phyloP scores from a whole-genome alignment of 1,140 invertebrate genomes.

The Eufriesea mexicana region DNA sequence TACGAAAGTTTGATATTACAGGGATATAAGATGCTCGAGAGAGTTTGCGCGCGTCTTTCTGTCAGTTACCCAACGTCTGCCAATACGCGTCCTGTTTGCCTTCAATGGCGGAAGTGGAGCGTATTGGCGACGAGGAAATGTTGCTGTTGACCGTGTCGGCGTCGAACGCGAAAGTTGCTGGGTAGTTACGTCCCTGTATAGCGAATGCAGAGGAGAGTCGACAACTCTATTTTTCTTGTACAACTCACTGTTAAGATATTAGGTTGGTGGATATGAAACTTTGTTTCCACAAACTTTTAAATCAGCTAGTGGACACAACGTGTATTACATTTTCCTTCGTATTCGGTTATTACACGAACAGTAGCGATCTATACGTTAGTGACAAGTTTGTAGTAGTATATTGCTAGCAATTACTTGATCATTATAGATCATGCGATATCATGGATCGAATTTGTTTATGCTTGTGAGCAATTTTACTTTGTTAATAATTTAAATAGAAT shows the following conservation, averaged over 20 bases:
- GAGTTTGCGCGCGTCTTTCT: conserved; percentile 31
- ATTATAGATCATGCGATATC: no score
- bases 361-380: no score
- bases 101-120: background rate
- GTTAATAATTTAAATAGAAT: no score
- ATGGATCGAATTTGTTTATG: no score
- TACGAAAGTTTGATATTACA: conserved; percentile 54
- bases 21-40: conserved; percentile 47
- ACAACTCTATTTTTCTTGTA: background rate
- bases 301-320: background rate
- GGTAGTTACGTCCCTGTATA: background rate
- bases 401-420: no score
- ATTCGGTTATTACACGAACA: no score
- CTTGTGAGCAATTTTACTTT: no score
- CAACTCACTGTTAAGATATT: background rate
- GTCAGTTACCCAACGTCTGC: conserved; percentile 29
- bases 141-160: background rate
- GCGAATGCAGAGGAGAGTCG: background rate
- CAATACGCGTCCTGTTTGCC: conserved; percentile 28
- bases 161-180: background rate
- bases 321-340: no score
- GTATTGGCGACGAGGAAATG: background rate
- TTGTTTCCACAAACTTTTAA: background rate
- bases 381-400: no score
- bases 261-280: background rate